Percentiles rank a stretch among this genome's conserved stretches.
phyloP scores from a whole-genome alignment of 1,140 invertebrate genomes.

The Caenorhabditis brenneri region DNA sequence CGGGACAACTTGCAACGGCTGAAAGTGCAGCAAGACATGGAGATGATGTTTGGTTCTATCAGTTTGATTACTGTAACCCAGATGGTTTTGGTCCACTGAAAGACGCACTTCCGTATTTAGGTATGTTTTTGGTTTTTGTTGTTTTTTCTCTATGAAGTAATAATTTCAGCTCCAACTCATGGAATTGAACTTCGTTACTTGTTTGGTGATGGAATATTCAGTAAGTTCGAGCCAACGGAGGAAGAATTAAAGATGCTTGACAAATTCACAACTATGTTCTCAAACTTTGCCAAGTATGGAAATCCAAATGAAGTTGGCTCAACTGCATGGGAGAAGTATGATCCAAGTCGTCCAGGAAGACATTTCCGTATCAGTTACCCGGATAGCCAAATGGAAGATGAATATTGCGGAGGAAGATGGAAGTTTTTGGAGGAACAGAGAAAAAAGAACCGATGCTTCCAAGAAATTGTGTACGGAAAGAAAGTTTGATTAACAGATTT shows the following conservation, averaged over 20 bases:
- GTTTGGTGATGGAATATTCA: conserved; percentile 60
- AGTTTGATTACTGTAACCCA: conserved; percentile 52
- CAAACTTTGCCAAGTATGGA: conserved; percentile 68
- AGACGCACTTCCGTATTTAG: conserved; percentile 50
- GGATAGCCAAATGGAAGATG: conserved; percentile 2
- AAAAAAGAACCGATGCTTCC: conserved; percentile 24
- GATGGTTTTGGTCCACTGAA: conserved; percentile 36
- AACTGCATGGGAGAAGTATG: conserved; percentile 1
- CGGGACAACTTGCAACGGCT: background rate
- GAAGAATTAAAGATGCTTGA: conserved; percentile 62
- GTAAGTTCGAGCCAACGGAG: conserved; percentile 60
- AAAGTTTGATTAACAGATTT: background rate
- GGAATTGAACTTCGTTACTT: conserved; percentile 64
- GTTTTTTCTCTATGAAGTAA: background rate
- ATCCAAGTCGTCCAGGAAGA: conserved; percentile 13
- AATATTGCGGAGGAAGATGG: background rate
- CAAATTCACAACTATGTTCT: conserved; percentile 58
- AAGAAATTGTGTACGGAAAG: background rate
- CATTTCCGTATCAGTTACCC: conserved; percentile 22
- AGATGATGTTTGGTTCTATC: conserved; percentile 53
- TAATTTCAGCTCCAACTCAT: conserved; percentile 56
- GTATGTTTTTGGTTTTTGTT: background rate
- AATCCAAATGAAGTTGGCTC: conserved; percentile 45
- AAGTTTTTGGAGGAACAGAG: background rate
- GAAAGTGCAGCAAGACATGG: background rate